Evolutionary conservation across 2,113 vertebrate genomes (phyloP), one percentile per base, ranked within the genome.

Genomic region (Dipodomys ordii): DNA sequence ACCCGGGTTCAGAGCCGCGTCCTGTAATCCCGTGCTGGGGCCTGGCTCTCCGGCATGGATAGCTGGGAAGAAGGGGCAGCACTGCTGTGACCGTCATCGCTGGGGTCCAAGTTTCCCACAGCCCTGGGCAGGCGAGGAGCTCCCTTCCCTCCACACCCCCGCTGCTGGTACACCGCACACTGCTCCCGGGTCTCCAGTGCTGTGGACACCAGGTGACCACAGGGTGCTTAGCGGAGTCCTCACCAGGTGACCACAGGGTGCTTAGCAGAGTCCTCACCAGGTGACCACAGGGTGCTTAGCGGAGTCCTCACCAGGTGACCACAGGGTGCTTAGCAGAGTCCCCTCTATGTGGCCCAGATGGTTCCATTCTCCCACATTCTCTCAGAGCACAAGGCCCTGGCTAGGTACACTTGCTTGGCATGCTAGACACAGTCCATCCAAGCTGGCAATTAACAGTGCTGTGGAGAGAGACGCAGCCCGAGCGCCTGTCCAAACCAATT

Each of bases 171-270:
- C 16, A 27, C 49, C 22, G 32, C 23, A 25, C 32, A 68, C 85
- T 76, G 7, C 87, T 94, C 95, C 84, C 96, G 49, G 94, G 96
- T 94, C 97, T 72, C 19, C 18, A 32, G 35, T 86, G 90, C 71
- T 27, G 39, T 49, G 15, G 0, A 28, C 53, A 18, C 12, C 49
- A 53, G 49, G 49, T 53, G 49, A 53, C 49, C 9, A 3, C 49
- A 53, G 49, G 49, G 49, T 53, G 91, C 90, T 53, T 18, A 57
- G 53, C 15, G 15, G 53, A 3, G 53, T 57, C 53, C 53, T 13
- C 53, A 16, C 53, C 53, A 18, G 53, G 53, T 49, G 2, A 15
- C 60, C 60, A 2, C 49, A 53, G 49, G 49, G 49, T 53, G 49
- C 49, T 53, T 18, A 57, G 53, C 15, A 3, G 53, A 3, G 53